Evolutionary conservation across 2,888 invertebrate species (phyloP), one percentile per base, ranked within the genome.

Genomic region (Oxycera nigricornis): DNA sequence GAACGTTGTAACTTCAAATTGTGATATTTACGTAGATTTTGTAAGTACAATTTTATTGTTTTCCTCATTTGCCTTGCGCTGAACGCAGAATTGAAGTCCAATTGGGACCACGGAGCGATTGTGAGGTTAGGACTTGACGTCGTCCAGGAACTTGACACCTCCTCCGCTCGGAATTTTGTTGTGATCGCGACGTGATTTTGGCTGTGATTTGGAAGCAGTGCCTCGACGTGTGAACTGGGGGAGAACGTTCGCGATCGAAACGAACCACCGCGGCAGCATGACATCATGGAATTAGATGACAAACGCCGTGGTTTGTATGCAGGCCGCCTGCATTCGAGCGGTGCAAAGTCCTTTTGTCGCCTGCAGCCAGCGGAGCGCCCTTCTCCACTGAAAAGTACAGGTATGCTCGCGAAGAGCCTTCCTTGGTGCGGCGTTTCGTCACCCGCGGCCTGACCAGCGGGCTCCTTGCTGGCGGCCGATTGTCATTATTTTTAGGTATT

Each of bases 401-500:
- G n/a, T n/a, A n/a, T n/a, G n/a, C n/a, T n/a, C n/a, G n/a, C n/a
- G n/a, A n/a, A n/a, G n/a, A n/a, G n/a, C n/a, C n/a, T n/a, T n/a
- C n/a, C n/a, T 17, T 3, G 46, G 17, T 46, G 46, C 17, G 46
- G 46, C 46, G n/a, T n/a, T n/a, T 65, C 24, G 26, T 65, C 65
- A 41, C 24, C 41, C 6, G 65, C 39, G 20, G 14, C 14, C 35
- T 6, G 31, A 17, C 24, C 61, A 35, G 9, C 35, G 17, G 22
- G 9, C 35, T n/a, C 39, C 2, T 65, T 22, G n/a, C 62, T 62
- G 39, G 35, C 39, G 6, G 30, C 68, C 14, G 11, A n/a, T 7
- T 52, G 70, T 52, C 70, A 70, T 70, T 68, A 52, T 55, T 70
- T 55, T 52, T 70, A 55, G 68, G 46, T 68, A 7, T 14, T 46